Evolutionary conservation across 2,797 vertebrate species (phyloP), one percentile per base, ranked within the genome.

Genomic region (Neosilurus mollespiculum): DNA sequence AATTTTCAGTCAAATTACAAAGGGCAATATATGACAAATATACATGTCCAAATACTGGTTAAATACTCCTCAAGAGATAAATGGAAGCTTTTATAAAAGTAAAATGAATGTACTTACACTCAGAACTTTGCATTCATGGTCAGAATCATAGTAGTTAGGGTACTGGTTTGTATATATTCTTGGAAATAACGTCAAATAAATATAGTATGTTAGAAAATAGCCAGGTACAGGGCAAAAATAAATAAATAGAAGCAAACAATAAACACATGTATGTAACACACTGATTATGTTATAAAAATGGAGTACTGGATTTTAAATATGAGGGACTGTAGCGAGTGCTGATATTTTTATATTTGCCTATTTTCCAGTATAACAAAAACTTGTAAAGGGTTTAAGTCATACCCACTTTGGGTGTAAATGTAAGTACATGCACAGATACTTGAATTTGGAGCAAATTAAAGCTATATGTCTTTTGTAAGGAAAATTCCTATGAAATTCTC

Each of bases 1-100:
- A 26, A 64, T 53, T 26, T 30, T 65, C 77, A 65, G n/a, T 10
- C 37, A 53, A 65, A 82, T 86, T 82, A 80, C 66, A 84, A 70
- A 78, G 67, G 61, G 56, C 61, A 82, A 66, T 80, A 77, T 59
- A 72, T 53, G 62, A 66, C 30, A 51, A 61, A 77, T 66, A 86
- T 82, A 82, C 61, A 7, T n/a, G 24, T 72, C n/a, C 11, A 30
- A 65, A 79, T 72, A 49, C 59, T 6, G 20, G 53, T 58, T 75
- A 5, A 43, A 73, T 56, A 37, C 54, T 51, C 9, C 75, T 62
- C 7, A 49, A 70, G 2, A 24, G 64, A 16, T 16, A 22, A 59
- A 30, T 43, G 43, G 43, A 43, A 10, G 56, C 51, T 30, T 53
- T 69, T 69, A 53, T 18, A 9, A 24, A 71, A 83, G n/a, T 75